Percentiles rank a stretch among this genome's conserved stretches.
These are phyloP conservation scores for Leuctra nigra DNA, from an alignment of 2,888 invertebrate genomes.

Conservation along the genomic window DNA sequence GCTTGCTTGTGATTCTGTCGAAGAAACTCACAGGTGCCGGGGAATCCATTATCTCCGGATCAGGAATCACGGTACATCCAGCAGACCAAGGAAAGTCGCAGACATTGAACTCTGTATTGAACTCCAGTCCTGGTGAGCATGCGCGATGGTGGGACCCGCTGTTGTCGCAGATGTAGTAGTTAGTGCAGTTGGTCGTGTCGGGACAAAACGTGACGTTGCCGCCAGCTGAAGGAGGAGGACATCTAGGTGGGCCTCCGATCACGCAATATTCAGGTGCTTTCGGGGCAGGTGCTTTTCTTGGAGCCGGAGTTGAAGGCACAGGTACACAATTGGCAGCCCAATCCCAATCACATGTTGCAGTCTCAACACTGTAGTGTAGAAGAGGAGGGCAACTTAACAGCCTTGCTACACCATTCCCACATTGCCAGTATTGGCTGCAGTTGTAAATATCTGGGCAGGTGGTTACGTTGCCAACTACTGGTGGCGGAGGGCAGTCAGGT, in stretches of 20 bases:
- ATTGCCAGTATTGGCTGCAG: slow-evolving; percentile 16
- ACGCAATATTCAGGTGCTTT: too few relatives aligned
- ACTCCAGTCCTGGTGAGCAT: slow-evolving; percentile 19
- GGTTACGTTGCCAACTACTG: neutral
- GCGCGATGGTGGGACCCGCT: neutral
- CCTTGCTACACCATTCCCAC: slow-evolving; percentile 6
- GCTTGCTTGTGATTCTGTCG: too few relatives aligned
- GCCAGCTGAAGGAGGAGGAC: neutral
- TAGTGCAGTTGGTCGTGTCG: slow-evolving; percentile 13
- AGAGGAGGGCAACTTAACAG: slow-evolving; percentile 4
- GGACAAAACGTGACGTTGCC: slow-evolving; percentile 1
- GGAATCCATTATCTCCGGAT: too few relatives aligned
- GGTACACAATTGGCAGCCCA: slow-evolving; percentile 16
- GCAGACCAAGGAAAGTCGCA: slow-evolving; percentile 21
- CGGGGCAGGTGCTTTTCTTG: too few relatives aligned
- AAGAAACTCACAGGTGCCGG: too few relatives aligned
- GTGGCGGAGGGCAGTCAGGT: neutral
- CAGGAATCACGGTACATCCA: too few relatives aligned
- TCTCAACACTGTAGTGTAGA: slow-evolving; percentile 14
- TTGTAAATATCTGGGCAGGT: slow-evolving; percentile 10
- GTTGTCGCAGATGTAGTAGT: slow-evolving; percentile 18
- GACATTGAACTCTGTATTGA: neutral
- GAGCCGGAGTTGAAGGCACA: too few relatives aligned
- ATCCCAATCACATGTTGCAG: slow-evolving; percentile 10
- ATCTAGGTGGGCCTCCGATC: neutral